These are phyloP conservation scores for Drosophila sturtevanti DNA, from an alignment of 1,140 invertebrate genomes.

Conservation along the genomic window DNA sequence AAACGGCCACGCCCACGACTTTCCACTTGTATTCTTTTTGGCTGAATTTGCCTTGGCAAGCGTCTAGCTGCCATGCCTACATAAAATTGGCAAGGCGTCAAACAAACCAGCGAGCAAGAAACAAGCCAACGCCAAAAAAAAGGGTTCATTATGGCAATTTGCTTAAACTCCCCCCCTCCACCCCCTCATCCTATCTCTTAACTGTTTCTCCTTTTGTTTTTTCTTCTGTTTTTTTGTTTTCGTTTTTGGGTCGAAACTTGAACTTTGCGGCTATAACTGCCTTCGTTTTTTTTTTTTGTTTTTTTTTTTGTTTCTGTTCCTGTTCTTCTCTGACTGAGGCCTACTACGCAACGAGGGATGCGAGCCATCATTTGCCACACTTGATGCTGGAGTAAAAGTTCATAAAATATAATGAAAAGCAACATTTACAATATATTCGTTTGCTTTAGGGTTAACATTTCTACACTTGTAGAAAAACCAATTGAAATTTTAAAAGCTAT, in stretches of 20 bases:
- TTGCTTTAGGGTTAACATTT: background rate
- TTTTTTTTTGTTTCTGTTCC: no score
- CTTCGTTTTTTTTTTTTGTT: constrained; percentile 11
- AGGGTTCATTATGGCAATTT: constrained; percentile 81
- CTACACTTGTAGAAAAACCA: no score
- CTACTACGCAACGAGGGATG: constrained; percentile 4
- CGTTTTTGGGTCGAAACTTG: constrained; percentile 30
- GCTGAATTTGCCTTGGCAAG: constrained; percentile 59
- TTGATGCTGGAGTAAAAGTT: constrained; percentile 48
- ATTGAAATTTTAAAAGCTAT: no score
- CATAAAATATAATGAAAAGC: constrained; percentile 78
- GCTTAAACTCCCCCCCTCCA: constrained; percentile 61
- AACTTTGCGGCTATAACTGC: constrained; percentile 41
- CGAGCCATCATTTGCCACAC: constrained; percentile 42
- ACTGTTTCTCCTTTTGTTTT: background rate
- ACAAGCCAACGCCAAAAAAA: constrained; percentile 48
- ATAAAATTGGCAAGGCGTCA: constrained; percentile 80
- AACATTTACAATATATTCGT: constrained; percentile 49
- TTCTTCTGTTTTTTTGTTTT: constrained; percentile 19
- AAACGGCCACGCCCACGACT: constrained; percentile 25
- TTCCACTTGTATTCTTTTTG: constrained; percentile 24
- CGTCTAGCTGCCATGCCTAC: constrained; percentile 59
- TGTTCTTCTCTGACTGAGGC: background rate
- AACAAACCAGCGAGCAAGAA: constrained; percentile 47
- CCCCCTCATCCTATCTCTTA: constrained; percentile 9